Evolutionary conservation across 2,113 vertebrate genomes (phyloP), one percentile per base, ranked within the genome.

Genomic region (Malurus melanocephalus): DNA sequence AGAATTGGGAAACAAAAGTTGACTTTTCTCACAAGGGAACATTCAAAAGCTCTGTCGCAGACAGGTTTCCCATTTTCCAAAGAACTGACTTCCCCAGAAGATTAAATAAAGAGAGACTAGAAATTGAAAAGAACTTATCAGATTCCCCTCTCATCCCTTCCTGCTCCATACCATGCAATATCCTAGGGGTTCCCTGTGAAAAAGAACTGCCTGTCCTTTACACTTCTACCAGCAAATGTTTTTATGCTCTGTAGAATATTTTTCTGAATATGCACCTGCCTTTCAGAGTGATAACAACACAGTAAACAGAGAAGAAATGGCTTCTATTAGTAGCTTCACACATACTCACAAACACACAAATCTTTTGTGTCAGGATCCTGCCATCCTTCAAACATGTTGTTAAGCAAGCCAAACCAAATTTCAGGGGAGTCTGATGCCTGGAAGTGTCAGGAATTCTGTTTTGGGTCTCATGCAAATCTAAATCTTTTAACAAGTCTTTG

Each of bases 1-100:
- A 80, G 85, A 93, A 94, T 0, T 80, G 45, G 56, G 73, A 94
- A 89, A 94, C 80, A 94, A 83, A 94, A 89, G 76, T 74, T 91
- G 86, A 38, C 49, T 93, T 84, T 88, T 88, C 48, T 77, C 27
- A 62, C 40, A 91, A 8, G 21, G 23, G 60, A 86, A 74, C 62
- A 77, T 84, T 77, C 26, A 78, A 75, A 88, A 80, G 21, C 48
- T 77, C 22, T 80, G 45, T 77, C 48, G 84, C 45, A 85, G 60
- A n/a, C n/a, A 88, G 46, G 10, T 56, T 88, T 90, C 61, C 69
- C 15, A 51, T 74, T 85, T 89, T 92, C 45, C 26, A 56, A 90
- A 80, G 40, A 75, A 83, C 13, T 52, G 6, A 56, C 57, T 94
- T 71, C 10, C 28, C 35, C 35, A 71, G 43, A 85, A 88, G 64